phyloP scores from a whole-genome alignment of 2,113 vertebrate species.

The Seriola dumerili region DNA sequence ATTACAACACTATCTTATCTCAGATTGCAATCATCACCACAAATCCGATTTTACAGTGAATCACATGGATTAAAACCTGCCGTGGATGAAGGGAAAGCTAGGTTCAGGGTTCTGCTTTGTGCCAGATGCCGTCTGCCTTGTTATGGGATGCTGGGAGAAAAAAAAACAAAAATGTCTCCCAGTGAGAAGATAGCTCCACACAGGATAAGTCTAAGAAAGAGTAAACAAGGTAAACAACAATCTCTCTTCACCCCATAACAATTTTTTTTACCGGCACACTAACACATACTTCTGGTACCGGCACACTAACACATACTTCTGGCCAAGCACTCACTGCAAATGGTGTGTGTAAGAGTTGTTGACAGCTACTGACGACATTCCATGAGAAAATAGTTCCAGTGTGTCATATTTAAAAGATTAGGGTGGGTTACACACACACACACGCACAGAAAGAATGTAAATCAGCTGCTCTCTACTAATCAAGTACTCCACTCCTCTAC shows the following conservation, averaged over 20 bases:
- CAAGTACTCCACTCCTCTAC: conserved; percentile 60
- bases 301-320: neutral
- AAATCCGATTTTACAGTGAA: conserved; percentile 70
- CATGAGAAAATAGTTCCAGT: conserved; percentile 26
- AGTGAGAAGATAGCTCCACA: neutral
- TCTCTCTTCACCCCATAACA: conserved; percentile 17
- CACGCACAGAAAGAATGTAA: conserved; percentile 42
- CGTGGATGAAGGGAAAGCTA: conserved; percentile 22
- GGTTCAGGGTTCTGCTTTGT: conserved; percentile 17
- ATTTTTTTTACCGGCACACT: conserved; percentile 1
- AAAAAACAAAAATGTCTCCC: neutral
- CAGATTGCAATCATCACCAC: conserved; percentile 49
- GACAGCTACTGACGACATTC: conserved; percentile 40
- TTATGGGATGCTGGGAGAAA: conserved; percentile 16
- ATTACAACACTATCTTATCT: conserved; percentile 60
- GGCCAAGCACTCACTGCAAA: conserved; percentile 50
- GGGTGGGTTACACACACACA: conserved; percentile 19
- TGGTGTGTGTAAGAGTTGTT: conserved; percentile 38
- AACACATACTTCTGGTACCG: neutral
- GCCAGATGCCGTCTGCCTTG: conserved; percentile 16
- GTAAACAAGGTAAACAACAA: conserved; percentile 46
- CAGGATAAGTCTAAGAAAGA: conserved; percentile 4
- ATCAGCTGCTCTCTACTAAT: conserved; percentile 65
- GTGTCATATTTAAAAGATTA: conserved; percentile 37
- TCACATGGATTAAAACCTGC: conserved; percentile 48